phyloP scores from a whole-genome alignment of 1,140 invertebrate genomes.

The Liolophura sinensis region DNA sequence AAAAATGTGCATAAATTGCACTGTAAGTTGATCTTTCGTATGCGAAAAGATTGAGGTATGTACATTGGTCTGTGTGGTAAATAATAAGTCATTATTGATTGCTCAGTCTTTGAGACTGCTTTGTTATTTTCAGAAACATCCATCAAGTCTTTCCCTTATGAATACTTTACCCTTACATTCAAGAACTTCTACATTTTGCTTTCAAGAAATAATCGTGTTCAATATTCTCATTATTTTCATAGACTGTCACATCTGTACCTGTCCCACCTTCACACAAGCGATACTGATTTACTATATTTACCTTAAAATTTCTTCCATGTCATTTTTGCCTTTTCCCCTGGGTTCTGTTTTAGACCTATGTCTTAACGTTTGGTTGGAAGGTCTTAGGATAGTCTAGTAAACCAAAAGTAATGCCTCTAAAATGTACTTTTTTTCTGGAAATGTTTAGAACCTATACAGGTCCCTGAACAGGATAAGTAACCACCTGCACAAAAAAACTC shows the following conservation, averaged over 20 bases:
- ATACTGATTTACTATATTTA: too few species aligned
- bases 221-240: too few species aligned
- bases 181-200: too few species aligned
- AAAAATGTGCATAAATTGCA: too few species aligned
- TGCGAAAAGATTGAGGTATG: not conserved
- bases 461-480: not conserved
- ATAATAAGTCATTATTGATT: constrained; percentile 5
- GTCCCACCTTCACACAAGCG: too few species aligned
- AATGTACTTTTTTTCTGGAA: not conserved
- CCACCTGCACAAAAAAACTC: too few species aligned
- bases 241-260: too few species aligned
- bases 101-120: not conserved
- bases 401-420: not conserved
- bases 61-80: not conserved
- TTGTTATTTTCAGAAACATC: not conserved
- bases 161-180: too few species aligned
- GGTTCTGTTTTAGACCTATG: not conserved
- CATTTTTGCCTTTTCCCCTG: too few species aligned
- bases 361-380: not conserved
- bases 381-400: not conserved
- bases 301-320: too few species aligned
- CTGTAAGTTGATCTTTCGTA: too few species aligned
- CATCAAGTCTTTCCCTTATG: not conserved
- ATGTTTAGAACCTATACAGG: not conserved
- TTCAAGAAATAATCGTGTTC: too few species aligned